These are phyloP conservation scores for Timandra comae DNA, from an alignment of 2,888 invertebrate genomes.

Conservation along the genomic window DNA sequence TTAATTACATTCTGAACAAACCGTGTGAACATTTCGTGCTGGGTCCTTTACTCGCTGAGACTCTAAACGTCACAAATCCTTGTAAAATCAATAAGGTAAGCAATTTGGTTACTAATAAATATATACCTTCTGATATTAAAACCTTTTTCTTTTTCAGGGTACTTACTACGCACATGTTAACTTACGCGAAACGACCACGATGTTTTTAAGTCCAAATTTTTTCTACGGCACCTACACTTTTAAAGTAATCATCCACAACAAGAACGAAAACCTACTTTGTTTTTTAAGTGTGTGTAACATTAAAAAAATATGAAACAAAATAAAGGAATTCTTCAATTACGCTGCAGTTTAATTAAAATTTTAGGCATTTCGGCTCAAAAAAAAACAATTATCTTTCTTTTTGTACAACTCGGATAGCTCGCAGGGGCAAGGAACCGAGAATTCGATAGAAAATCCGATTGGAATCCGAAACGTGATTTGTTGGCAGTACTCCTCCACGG, in stretches of 20 bases:
- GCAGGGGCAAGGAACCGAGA: conserved; percentile 24
- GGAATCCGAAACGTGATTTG: conserved; percentile 45
- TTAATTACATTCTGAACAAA: conserved; percentile 48
- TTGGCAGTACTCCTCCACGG: conserved; percentile 19
- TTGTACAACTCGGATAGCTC: conserved; percentile 25
- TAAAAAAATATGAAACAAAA: too few species aligned
- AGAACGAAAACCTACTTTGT: conserved; percentile 51
- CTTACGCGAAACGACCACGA: conserved; percentile 34
- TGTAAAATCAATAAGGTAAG: conserved; percentile 58
- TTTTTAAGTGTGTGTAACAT: conserved; percentile 23
- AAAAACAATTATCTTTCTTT: conserved; percentile 19
- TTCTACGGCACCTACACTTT: conserved; percentile 56
- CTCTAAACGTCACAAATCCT: conserved; percentile 46
- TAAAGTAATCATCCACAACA: conserved; percentile 46
- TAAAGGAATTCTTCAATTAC: neutral
- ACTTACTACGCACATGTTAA: conserved; percentile 47
- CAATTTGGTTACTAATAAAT: too few species aligned
- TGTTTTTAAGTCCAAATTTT: conserved; percentile 51
- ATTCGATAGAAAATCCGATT: conserved; percentile 48
- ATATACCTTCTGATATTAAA: too few species aligned
- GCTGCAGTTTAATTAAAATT: neutral
- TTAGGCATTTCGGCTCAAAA: neutral
- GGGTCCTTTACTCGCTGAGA: conserved; percentile 45
- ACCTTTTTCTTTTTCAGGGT: conserved; percentile 57
- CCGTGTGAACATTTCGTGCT: conserved; percentile 65